Evolutionary conservation across 2,797 vertebrate genomes (phyloP), one percentile per base, ranked within the genome.

Genomic region (Perodicticus potto): DNA sequence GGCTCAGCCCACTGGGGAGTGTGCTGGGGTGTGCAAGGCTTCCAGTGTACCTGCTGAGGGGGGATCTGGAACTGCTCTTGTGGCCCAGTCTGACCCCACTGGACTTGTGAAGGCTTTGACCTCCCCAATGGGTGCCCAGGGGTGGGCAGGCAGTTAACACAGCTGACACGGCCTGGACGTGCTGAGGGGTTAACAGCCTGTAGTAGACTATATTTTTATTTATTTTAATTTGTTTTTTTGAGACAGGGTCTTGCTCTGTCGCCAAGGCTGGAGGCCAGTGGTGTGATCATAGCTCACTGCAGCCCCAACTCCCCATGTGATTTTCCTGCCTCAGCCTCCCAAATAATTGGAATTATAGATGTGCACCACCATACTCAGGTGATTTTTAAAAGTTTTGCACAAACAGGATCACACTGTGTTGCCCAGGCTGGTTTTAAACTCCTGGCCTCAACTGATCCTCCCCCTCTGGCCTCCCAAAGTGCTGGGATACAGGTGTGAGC

Each of bases 21-120:
- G 4, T 27, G 3, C 4, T 1, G 7, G 34, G 55, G n/a, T 81
- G 1, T 3, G 3, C 4, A 2, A 12, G 17, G 29, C 5, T 9
- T 67, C 27, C 19, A 11, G 11, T 55, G 7, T 37, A 23, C 27
- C 13, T 82, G 13, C 27, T 43, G 3, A 32, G 9, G 67, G 67
- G 22, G 16, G 7, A 86, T 37, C 34, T 45, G 32, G 19, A 53
- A 17, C 11, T 32, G 7, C 43, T 14, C 53, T 23, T 34, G 16
- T n/a, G 67, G 3, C 74, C 8, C 63, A 37, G 12, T 6, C 76
- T 32, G n/a, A 7, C 5, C 32, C 61, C 29, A 23, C 23, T 22
- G 61, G 20, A 65, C 20, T 45, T 20, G 6, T 7, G 17, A 27
- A 93, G 13, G 37, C 22, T 61, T 16, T 40, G 23, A 27, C 40